Conservation (phyloP, 2,113 vertebrate genomes). For the Tauraco erythrolophus region DNA sequence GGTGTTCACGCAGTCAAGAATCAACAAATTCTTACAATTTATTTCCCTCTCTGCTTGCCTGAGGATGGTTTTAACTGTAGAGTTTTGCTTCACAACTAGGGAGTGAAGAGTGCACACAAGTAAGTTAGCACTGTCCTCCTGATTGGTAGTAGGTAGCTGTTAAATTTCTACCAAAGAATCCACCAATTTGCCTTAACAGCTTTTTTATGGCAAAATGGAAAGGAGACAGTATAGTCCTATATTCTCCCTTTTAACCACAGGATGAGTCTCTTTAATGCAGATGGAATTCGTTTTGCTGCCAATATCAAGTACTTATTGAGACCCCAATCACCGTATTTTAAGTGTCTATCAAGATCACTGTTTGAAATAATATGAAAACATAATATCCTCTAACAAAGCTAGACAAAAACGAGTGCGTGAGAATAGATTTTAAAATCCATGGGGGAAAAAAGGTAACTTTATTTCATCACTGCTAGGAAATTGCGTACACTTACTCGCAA, state of each 20-base stretch:
- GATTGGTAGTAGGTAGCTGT: not conserved
- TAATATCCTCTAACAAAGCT: not conserved
- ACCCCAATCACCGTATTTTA: not conserved
- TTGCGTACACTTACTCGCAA: not conserved
- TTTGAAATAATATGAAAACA: fast-evolving
- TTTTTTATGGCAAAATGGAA: constrained; percentile 22
- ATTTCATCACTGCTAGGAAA: not conserved
- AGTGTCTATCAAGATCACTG: not conserved
- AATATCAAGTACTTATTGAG: not conserved
- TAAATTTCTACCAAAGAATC: not conserved
- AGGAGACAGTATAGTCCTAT: not conserved
- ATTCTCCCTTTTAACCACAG: not conserved
- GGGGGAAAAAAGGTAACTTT: not conserved
- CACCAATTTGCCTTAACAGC: not conserved
- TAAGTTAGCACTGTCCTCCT: not conserved
- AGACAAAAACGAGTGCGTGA: not conserved
- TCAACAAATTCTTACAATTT: not conserved
- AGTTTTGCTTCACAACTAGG: not conserved
- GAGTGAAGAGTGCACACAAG: not conserved
- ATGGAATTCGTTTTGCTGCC: not conserved
- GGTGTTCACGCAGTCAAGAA: not conserved
- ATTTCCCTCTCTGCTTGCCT: not conserved
- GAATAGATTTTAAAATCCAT: not conserved
- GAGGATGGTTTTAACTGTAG: not conserved
- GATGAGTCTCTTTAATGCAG: not conserved